Evolutionary conservation across 2,113 vertebrate genomes (phyloP), one percentile per base, ranked within the genome.

Genomic region (Zonotrichia leucophrys): DNA sequence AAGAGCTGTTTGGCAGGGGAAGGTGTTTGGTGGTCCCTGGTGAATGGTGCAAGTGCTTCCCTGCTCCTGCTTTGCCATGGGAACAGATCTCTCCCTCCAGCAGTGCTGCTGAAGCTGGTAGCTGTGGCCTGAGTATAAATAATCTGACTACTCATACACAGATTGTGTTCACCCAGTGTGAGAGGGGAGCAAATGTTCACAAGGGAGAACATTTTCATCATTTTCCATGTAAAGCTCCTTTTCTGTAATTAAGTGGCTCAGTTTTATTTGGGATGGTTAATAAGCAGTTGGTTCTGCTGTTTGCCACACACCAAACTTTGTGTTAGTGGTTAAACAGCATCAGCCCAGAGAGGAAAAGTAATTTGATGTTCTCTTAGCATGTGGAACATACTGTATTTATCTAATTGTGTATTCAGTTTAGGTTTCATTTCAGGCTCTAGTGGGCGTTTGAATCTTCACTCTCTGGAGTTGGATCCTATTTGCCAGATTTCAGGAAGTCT

Each of bases 341-440:
- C 52, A 88, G 64, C 73, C 76, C 80, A 53, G 83, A 78, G 91
- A 96, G 73, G 60, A 87, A 47, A 92, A 96, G 96, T 96, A 93
- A 80, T 95, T 75, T 81, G 92, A 70, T 97, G 94, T 95, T 96
- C 94, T 96, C 94, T 93, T 90, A 88, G 90, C 80, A 23, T 94
- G 94, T 94, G 83, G 91, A 96, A 93, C 93, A 93, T 88, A 35
- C 93, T 95, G 93, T 95, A 93, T 96, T 96, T 95, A 96, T 95
- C 92, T 93, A 92, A 94, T 90, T 92, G 83, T 90, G 80, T 41
- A 86, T 95, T 86, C 94, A 78, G 80, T 93, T 96, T 96, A 95
- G 88, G 83, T 93, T 94, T 96, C 88, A 44, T 91, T 94, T 96
- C 88, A 58, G 52, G 85, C 88, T 90, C 41, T 59, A 20, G 94